phyloP scores from a whole-genome alignment of 92 coral and sea anemone species.

The Palythoa grandiflora region DNA sequence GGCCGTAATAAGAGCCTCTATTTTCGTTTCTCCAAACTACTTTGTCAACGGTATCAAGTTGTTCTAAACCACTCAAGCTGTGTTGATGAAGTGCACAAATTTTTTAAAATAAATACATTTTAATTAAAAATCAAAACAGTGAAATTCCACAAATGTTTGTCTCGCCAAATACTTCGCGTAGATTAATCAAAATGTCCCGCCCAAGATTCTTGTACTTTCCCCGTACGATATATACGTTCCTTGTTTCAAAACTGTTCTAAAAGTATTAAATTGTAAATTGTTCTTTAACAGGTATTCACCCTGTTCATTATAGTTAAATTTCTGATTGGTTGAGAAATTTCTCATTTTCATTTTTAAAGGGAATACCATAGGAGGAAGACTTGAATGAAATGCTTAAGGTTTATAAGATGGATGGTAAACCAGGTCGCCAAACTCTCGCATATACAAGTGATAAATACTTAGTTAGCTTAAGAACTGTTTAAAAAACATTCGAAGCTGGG shows the following conservation, averaged over 20 bases:
- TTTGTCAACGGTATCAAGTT: background rate
- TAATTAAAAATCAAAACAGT: background rate
- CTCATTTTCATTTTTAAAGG: no score
- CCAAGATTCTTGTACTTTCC: background rate
- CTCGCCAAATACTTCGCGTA: background rate
- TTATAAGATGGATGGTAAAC: no score
- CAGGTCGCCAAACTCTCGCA: no score
- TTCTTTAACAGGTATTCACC: background rate
- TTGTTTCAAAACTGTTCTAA: background rate
- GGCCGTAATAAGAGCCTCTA: no score
- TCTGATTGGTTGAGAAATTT: background rate
- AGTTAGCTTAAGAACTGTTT: no score
- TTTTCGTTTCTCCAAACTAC: no score
- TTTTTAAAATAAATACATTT: background rate
- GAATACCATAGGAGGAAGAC: no score
- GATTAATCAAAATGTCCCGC: background rate
- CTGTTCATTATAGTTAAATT: background rate
- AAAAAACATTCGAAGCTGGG: no score
- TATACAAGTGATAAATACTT: no score
- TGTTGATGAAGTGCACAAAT: background rate
- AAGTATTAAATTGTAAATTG: background rate
- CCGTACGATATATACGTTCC: background rate
- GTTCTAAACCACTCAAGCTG: background rate
- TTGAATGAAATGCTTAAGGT: no score
- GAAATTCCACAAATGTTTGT: background rate